These are phyloP conservation scores for Geodia barretti DNA, from an alignment of 37 sponge, comb jelly and placozoan genomes.

Conservation along the genomic window DNA sequence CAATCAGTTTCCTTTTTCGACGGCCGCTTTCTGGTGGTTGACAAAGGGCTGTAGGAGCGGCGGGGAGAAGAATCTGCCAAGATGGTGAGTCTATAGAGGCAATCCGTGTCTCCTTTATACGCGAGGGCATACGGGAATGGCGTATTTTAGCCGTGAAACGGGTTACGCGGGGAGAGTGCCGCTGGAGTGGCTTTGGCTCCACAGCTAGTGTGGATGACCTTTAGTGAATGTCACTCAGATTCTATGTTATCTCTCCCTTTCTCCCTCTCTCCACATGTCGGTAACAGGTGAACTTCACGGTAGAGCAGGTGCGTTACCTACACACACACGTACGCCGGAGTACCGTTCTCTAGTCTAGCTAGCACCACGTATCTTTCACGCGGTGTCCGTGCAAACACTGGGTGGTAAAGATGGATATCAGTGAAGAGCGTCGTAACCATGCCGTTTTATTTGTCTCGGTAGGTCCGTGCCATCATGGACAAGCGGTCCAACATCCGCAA, in stretches of 20 bases:
- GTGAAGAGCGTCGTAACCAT: neutral
- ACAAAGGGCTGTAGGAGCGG: neutral
- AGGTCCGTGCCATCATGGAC: conserved; percentile 99
- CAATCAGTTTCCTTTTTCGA: neutral
- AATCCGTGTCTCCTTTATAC: neutral
- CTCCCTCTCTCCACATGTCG: neutral
- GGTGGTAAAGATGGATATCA: too few species aligned
- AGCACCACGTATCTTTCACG: too few species aligned
- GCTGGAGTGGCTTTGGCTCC: too few species aligned
- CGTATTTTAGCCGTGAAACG: neutral
- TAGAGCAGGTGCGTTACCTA: conserved; percentile 76
- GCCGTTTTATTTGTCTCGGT: neutral
- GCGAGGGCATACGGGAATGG: neutral
- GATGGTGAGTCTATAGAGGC: conserved; percentile 20
- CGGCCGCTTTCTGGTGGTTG: neutral
- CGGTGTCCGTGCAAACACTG: too few species aligned
- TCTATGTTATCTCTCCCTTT: too few species aligned
- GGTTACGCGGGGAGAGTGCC: too few species aligned
- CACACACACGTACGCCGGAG: too few species aligned
- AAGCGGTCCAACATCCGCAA: conserved; percentile 98
- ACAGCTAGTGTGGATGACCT: too few species aligned
- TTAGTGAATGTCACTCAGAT: too few species aligned
- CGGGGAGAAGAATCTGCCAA: neutral
- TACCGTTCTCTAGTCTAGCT: too few species aligned
- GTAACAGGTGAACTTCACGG: conserved; percentile 92